phyloP scores from a whole-genome alignment of 2,888 invertebrate species.

The Caenorhabditis wallacei region DNA sequence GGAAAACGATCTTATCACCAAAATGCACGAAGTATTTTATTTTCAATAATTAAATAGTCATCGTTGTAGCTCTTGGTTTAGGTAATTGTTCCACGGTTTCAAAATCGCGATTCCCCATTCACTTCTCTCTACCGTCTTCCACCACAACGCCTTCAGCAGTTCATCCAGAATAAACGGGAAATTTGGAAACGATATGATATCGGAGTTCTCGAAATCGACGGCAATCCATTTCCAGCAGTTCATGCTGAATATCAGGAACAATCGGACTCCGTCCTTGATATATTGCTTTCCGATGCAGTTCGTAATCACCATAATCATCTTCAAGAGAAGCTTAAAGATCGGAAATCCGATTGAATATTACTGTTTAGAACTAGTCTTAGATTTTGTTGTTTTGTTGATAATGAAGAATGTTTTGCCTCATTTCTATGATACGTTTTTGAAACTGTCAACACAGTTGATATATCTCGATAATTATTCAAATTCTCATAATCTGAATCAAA shows the following conservation, averaged over 20 bases:
- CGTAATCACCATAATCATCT: constrained; percentile 47
- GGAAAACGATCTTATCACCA: constrained; percentile 75
- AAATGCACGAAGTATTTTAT: constrained; percentile 71
- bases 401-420: constrained; percentile 2
- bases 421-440: neutral
- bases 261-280: constrained; percentile 59
- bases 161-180: constrained; percentile 70
- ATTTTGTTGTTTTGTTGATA: constrained; percentile 32
- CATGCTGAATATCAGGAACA: constrained; percentile 12
- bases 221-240: constrained; percentile 75
- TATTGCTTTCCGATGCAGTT: constrained; percentile 60
- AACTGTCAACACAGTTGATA: neutral
- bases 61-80: constrained; percentile 11
- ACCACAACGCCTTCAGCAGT: constrained; percentile 71
- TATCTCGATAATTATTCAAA: neutral
- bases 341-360: constrained; percentile 10
- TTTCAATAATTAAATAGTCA: neutral
- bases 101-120: constrained; percentile 73
- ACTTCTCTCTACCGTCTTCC: constrained; percentile 80
- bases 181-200: constrained; percentile 76
- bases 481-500: no score
- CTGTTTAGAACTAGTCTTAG: constrained; percentile 19
- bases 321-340: constrained; percentile 13
- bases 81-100: constrained; percentile 73
- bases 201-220: constrained; percentile 79